These are phyloP conservation scores for Napeogenes sylphis DNA, from an alignment of 2,888 invertebrate species.

Conservation along the genomic window DNA sequence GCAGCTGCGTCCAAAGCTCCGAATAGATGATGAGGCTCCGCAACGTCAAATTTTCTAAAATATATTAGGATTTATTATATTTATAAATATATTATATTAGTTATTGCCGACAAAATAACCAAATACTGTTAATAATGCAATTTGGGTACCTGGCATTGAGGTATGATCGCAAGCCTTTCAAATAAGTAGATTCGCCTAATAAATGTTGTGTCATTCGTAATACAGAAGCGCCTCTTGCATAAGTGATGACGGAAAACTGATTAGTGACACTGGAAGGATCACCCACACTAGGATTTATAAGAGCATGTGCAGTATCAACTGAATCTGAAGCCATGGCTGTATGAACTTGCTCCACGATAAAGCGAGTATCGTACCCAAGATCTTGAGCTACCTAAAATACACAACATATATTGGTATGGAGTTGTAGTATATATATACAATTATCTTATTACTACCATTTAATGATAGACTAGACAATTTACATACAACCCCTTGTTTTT, in stretches of 20 bases:
- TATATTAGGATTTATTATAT: neutral
- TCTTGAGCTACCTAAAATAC: constrained; percentile 52
- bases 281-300: constrained; percentile 75
- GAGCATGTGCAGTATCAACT: constrained; percentile 72
- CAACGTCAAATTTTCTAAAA: constrained; percentile 57
- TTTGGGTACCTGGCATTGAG: constrained; percentile 62
- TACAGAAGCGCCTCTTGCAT: constrained; percentile 80
- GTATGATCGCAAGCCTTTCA: constrained; percentile 74
- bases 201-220: constrained; percentile 83
- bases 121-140: neutral
- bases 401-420: too few relatives aligned
- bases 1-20: constrained; percentile 62
- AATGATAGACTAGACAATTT: too few relatives aligned
- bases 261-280: constrained; percentile 76
- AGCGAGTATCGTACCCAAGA: constrained; percentile 64
- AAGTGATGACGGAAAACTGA: constrained; percentile 83
- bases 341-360: constrained; percentile 83
- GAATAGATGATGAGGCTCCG: constrained; percentile 74
- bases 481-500: too few relatives aligned
- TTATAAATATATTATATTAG: neutral
- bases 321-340: constrained; percentile 79
- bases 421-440: too few relatives aligned
- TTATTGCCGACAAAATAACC: neutral
- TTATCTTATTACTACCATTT: too few relatives aligned
- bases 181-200: constrained; percentile 74